Percentiles rank a stretch among this genome's conserved stretches.
Conservation (phyloP, 2,888 invertebrate species). For the Athrips mouffetella region DNA sequence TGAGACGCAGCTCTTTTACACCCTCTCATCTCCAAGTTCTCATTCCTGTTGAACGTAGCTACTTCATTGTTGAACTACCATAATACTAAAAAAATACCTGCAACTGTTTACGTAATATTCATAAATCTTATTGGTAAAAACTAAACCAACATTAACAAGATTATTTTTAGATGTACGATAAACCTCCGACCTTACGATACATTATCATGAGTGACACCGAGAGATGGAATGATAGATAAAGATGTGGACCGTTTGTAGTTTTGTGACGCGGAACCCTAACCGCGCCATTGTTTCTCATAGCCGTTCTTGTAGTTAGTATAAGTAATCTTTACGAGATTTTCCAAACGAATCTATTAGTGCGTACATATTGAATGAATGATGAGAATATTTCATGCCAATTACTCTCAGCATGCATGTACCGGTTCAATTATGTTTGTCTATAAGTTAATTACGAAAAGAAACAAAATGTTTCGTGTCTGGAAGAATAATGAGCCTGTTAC, state of each 20-base stretch:
- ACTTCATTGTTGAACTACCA: too few species aligned
- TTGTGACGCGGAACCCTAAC: slow-evolving; percentile 11
- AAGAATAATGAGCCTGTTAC: slow-evolving; percentile 1
- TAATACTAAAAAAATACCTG: too few species aligned
- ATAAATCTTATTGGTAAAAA: background rate
- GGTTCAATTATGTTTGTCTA: slow-evolving; percentile 19
- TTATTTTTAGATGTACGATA: slow-evolving; percentile 9
- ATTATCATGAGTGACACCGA: slow-evolving; percentile 2
- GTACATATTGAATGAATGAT: slow-evolving; percentile 29
- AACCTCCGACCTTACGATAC: slow-evolving; percentile 5
- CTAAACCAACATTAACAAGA: background rate
- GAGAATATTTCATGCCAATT: slow-evolving; percentile 27
- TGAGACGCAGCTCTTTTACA: too few species aligned
- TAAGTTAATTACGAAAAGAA: slow-evolving; percentile 6
- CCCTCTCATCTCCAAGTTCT: too few species aligned
- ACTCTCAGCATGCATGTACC: slow-evolving; percentile 21
- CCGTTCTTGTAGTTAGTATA: slow-evolving; percentile 18
- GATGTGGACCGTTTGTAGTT: background rate
- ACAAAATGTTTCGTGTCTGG: slow-evolving; percentile 9
- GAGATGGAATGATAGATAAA: slow-evolving; percentile 2
- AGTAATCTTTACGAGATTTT: slow-evolving; percentile 24
- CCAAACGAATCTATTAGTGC: slow-evolving; percentile 30
- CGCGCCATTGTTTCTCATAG: slow-evolving; percentile 25
- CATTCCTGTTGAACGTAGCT: too few species aligned
- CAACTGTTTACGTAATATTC: background rate